Conservation (phyloP, 2,113 vertebrate species). For the Pithys albifrons region DNA sequence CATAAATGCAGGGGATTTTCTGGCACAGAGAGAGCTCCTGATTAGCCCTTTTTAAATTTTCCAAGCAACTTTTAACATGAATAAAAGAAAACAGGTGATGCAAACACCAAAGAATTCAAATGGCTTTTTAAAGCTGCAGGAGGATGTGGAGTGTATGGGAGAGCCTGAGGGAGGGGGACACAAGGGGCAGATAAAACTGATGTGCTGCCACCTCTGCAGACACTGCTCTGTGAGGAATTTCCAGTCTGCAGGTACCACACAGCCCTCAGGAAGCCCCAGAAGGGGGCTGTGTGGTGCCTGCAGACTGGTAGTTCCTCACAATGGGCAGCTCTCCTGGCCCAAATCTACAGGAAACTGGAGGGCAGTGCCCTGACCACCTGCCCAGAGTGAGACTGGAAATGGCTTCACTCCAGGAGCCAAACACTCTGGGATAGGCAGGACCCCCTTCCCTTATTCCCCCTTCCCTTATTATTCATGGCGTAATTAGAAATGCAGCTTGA, state of each 20-base stretch:
- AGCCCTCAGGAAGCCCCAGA: background rate
- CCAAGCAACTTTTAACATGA: conserved; percentile 36
- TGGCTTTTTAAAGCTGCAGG: background rate
- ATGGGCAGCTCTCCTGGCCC: background rate
- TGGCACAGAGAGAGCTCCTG: background rate
- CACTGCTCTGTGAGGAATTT: background rate
- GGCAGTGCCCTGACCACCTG: background rate
- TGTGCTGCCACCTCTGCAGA: background rate
- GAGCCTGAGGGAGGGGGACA: background rate
- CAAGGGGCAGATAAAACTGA: background rate
- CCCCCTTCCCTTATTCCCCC: no score
- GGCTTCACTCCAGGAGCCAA: fast-evolving
- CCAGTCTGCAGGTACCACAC: background rate
- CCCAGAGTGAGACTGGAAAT: background rate
- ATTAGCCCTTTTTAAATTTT: conserved; percentile 55
- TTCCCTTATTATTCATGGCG: background rate
- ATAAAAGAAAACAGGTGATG: conserved; percentile 64
- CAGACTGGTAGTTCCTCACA: background rate
- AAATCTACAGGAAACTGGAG: background rate
- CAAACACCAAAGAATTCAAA: conserved; percentile 53
- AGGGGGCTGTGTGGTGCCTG: background rate
- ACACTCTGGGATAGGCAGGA: background rate
- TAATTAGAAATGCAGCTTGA: background rate
- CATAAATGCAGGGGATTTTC: conserved; percentile 35
- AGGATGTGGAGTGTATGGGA: background rate